These are phyloP conservation scores for Neoitamus cyanurus DNA, from an alignment of 2,888 invertebrate genomes.

Conservation along the genomic window DNA sequence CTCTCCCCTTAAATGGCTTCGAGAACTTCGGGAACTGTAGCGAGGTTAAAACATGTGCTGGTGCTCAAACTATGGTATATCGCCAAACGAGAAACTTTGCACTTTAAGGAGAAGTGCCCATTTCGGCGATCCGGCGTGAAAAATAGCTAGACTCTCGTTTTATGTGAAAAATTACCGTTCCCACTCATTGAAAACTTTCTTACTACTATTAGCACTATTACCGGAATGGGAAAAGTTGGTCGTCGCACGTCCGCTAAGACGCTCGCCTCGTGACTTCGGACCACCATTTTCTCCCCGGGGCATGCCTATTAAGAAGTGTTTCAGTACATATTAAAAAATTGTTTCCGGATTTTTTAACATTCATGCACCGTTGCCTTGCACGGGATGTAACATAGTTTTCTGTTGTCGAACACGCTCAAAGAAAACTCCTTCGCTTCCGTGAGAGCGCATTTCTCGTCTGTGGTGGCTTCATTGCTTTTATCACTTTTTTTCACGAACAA, in stretches of 20 bases:
- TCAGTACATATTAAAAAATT: conserved; percentile 26
- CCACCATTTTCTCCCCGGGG: background rate
- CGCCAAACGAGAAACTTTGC: background rate
- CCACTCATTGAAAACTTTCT: conserved; percentile 18
- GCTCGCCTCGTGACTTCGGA: background rate
- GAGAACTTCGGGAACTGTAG: background rate
- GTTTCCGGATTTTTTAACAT: conserved; percentile 20
- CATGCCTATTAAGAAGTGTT: background rate
- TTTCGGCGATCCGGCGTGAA: background rate
- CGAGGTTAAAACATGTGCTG: background rate
- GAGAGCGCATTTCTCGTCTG: background rate
- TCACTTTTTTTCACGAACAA: background rate
- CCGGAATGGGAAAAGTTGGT: conserved; percentile 5
- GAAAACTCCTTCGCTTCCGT: background rate
- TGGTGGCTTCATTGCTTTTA: background rate
- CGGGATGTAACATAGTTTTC: conserved; percentile 25
- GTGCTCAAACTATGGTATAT: background rate
- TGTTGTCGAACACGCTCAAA: background rate
- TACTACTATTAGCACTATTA: conserved; percentile 16
- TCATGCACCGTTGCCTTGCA: conserved; percentile 3
- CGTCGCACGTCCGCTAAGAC: background rate
- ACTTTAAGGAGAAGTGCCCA: background rate
- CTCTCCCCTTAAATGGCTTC: background rate
- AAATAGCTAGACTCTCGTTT: background rate
- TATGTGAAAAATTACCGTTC: background rate